Percentiles rank a stretch among this genome's conserved stretches.
These are phyloP conservation scores for Synergus laeviventris DNA, from an alignment of 2,888 invertebrate genomes.

Conservation along the genomic window DNA sequence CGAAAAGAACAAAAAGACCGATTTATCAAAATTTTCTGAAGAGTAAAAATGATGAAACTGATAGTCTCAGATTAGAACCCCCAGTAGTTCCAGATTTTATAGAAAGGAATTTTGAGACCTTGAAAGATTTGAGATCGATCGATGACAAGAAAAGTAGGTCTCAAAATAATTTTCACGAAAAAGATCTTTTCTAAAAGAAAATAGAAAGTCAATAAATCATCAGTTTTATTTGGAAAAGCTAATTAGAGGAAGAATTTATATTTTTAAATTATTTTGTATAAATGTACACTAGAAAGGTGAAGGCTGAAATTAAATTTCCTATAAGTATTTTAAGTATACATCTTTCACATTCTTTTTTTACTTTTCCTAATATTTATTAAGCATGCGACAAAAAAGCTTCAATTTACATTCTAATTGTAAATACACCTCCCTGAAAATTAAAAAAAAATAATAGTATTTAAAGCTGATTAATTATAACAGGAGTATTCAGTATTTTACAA, in stretches of 20 bases:
- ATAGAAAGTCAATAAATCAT: neutral
- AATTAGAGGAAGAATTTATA: neutral
- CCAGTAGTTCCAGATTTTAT: conserved; percentile 77
- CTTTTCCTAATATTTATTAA: neutral
- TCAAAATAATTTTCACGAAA: neutral
- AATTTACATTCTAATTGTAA: conserved; percentile 32
- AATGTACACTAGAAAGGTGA: neutral
- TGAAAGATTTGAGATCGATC: conserved; percentile 56
- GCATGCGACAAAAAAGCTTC: neutral
- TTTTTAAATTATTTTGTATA: neutral
- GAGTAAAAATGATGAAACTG: conserved; percentile 26
- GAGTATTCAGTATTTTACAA: conserved; percentile 4
- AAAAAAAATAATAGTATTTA: neutral
- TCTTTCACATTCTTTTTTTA: neutral
- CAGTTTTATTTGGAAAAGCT: neutral
- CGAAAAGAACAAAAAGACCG: conserved; percentile 16
- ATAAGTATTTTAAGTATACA: neutral
- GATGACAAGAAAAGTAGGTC: neutral
- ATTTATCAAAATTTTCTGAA: conserved; percentile 40
- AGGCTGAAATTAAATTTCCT: conserved; percentile 1
- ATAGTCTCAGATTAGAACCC: conserved; percentile 47
- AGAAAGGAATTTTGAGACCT: conserved; percentile 79
- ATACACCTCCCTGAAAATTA: neutral
- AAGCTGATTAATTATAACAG: conserved; percentile 3
- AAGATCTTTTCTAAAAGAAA: neutral